These are phyloP conservation scores for Ophion obscuratus DNA, from an alignment of 2,888 invertebrate species.

Conservation along the genomic window DNA sequence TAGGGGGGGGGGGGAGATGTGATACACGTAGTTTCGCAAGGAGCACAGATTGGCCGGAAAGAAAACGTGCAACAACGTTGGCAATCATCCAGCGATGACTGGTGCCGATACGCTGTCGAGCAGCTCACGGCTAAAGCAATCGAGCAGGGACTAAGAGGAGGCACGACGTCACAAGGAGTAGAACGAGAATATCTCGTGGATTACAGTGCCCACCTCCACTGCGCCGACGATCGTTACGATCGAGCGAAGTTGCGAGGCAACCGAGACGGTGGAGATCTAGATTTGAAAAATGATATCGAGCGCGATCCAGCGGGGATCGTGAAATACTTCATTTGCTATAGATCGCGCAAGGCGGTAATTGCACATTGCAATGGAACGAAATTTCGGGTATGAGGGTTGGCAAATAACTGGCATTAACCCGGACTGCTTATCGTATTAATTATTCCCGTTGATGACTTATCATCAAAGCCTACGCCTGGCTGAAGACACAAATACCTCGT, in stretches of 20 bases:
- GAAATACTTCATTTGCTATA: constrained; percentile 22
- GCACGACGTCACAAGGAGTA: constrained; percentile 45
- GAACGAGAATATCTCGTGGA: constrained; percentile 43
- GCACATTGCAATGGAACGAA: background rate
- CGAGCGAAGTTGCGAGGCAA: constrained; percentile 32
- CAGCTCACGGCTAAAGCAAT: constrained; percentile 30
- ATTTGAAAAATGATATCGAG: constrained; percentile 22
- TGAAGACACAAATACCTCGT: too few species aligned
- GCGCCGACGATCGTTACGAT: constrained; percentile 30
- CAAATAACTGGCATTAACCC: too few species aligned
- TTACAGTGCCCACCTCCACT: constrained; percentile 51
- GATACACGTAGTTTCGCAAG: constrained; percentile 44
- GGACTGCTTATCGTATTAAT: too few species aligned
- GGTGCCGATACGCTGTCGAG: constrained; percentile 54
- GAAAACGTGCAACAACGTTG: constrained; percentile 56
- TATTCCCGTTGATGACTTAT: too few species aligned
- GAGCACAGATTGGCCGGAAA: constrained; percentile 30
- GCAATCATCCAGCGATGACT: constrained; percentile 64
- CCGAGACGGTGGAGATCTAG: constrained; percentile 38
- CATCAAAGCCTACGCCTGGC: too few species aligned
- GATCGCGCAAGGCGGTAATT: background rate
- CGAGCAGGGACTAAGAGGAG: constrained; percentile 25
- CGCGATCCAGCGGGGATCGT: background rate
- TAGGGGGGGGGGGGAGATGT: background rate
- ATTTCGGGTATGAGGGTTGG: background rate